Percentiles rank a stretch among this genome's conserved stretches.
phyloP scores from a whole-genome alignment of 1,140 invertebrate genomes.

The Macrostomum lignano region DNA sequence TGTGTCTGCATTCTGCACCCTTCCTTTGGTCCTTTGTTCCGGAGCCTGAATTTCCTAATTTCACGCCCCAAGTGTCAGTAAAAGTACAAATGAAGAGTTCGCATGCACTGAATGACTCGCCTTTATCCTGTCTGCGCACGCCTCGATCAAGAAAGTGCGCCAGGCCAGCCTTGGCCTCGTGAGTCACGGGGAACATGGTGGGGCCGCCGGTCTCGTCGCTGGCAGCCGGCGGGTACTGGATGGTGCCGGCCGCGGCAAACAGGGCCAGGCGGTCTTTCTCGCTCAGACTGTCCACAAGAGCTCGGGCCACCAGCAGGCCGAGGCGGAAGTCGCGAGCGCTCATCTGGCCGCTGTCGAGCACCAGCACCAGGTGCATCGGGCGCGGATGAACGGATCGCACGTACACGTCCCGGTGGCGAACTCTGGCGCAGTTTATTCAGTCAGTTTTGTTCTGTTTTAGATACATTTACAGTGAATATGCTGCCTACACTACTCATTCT shows the following conservation, averaged over 20 bases:
- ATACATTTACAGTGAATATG: no score
- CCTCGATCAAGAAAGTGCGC: constrained; percentile 26
- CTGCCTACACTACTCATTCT: no score
- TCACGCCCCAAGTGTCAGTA: no score
- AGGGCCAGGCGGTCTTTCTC: constrained; percentile 25
- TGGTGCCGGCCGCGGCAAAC: constrained; percentile 19
- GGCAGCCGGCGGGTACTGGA: constrained; percentile 14
- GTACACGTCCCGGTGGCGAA: constrained; percentile 22
- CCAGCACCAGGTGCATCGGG: constrained; percentile 33
- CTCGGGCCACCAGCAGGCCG: constrained; percentile 1
- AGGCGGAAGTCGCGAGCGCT: background rate
- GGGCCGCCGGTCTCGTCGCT: constrained; percentile 18
- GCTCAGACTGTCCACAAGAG: constrained; percentile 5
- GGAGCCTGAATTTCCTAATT: no score
- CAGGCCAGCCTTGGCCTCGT: constrained; percentile 28
- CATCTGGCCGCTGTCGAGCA: constrained; percentile 32
- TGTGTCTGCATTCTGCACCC: no score
- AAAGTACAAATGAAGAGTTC: no score
- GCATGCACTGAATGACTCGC: background rate
- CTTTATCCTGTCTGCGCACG: constrained; percentile 26
- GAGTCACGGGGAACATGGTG: constrained; percentile 24
- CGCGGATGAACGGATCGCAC: constrained; percentile 25
- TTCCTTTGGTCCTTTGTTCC: no score
- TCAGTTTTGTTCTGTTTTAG: background rate
- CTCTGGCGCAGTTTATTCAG: background rate